These are phyloP conservation scores for Auanema sp. DNA, from an alignment of 2,888 invertebrate species.

Conservation along the genomic window DNA sequence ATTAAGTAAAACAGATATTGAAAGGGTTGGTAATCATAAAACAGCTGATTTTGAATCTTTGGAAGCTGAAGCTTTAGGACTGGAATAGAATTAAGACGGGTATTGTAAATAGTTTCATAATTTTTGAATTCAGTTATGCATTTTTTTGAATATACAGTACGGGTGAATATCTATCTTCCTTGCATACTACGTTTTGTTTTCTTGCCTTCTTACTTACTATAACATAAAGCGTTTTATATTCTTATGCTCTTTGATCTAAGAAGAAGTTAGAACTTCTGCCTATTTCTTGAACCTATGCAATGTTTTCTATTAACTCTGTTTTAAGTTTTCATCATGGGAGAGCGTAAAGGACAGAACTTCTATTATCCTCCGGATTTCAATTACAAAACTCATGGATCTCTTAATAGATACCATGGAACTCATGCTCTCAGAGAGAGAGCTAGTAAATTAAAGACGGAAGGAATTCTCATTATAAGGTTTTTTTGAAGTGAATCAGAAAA, in stretches of 20 bases:
- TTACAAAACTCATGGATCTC: conserved; percentile 83
- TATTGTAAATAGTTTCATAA: neutral
- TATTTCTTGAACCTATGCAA: too few species aligned
- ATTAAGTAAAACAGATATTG: conserved; percentile 20
- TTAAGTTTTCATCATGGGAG: conserved; percentile 73
- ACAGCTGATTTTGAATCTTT: conserved; percentile 25
- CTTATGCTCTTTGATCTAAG: too few species aligned
- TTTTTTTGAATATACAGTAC: neutral
- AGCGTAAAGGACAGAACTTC: conserved; percentile 90
- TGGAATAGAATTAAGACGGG: conserved; percentile 2
- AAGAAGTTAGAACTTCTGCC: too few species aligned
- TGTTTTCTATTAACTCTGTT: too few species aligned
- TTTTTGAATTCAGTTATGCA: neutral
- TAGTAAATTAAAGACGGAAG: conserved; percentile 83
- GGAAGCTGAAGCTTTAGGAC: conserved; percentile 36
- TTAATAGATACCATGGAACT: conserved; percentile 87
- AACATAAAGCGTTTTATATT: too few species aligned
- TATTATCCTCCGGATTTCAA: conserved; percentile 99
- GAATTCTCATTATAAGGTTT: conserved; percentile 86
- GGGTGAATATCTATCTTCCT: neutral
- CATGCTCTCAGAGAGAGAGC: conserved; percentile 95
- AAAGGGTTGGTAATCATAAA: conserved; percentile 14
- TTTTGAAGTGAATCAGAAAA: conserved; percentile 5
- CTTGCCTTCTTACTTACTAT: too few species aligned
- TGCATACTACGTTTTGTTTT: too few species aligned